Evolutionary conservation across 92 coral and sea anemone genomes (phyloP).

Genomic region (Parazoanthus darwini): DNA sequence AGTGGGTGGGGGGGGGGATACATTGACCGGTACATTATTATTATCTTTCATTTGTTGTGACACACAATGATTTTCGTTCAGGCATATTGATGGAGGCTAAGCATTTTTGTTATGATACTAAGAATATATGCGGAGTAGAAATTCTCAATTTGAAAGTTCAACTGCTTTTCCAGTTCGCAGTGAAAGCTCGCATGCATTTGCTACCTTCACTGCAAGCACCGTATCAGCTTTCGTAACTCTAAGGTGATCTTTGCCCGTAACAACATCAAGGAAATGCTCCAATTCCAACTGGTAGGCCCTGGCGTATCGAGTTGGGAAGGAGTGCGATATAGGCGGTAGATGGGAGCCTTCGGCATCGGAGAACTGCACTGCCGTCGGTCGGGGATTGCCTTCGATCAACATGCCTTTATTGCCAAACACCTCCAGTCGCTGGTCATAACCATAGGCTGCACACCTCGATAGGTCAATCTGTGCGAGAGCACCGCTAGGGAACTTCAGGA

Average conservation of each 20-base stretch:
- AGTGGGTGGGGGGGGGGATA: too few relatives aligned
- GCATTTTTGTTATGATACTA: too few relatives aligned
- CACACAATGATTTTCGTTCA: too few relatives aligned
- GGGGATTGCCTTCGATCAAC: conserved; percentile 71
- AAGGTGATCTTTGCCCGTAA: conserved; percentile 61
- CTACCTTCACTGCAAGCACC: conserved; percentile 63
- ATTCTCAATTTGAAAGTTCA: conserved; percentile 5
- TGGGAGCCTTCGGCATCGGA: conserved; percentile 50
- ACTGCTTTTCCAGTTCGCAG: conserved; percentile 68
- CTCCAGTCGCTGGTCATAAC: conserved; percentile 90
- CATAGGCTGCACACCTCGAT: conserved; percentile 77
- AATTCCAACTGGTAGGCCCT: conserved; percentile 51
- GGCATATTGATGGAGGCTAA: too few relatives aligned
- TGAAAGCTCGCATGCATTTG: conserved; percentile 81
- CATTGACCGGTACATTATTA: too few relatives aligned
- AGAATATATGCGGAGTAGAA: too few relatives aligned
- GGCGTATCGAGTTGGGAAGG: conserved; percentile 68
- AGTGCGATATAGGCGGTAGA: conserved; percentile 37
- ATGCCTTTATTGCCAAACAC: conserved; percentile 89
- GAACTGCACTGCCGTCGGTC: conserved; percentile 35
- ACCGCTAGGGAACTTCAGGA: conserved; percentile 91
- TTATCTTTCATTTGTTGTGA: too few relatives aligned
- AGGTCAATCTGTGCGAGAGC: conserved; percentile 77
- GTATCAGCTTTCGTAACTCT: conserved; percentile 61
- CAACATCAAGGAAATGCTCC: conserved; percentile 70